A percentile compares a stretch with the other conserved stretches of the same genome.
These are phyloP conservation scores for Drosophila bipectinata DNA, from an alignment of 1,140 invertebrate genomes.

Conservation along the genomic window DNA sequence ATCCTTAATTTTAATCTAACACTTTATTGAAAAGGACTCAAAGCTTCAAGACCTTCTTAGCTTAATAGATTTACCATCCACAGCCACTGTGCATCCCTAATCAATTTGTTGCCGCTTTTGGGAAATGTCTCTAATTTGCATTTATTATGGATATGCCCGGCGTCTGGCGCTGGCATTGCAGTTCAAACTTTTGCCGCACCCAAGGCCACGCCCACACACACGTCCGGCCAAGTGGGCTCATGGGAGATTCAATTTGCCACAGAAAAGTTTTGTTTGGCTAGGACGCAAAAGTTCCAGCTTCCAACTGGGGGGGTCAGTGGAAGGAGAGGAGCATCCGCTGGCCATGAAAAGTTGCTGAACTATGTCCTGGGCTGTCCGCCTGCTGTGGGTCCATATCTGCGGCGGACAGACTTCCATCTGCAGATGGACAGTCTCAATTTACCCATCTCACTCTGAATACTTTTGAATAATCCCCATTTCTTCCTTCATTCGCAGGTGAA, in stretches of 20 bases:
- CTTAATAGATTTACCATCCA: no score
- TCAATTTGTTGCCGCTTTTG: conserved; percentile 75
- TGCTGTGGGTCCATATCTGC: conserved; percentile 19
- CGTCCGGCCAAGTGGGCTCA: conserved; percentile 22
- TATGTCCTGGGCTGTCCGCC: neutral
- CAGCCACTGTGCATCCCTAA: conserved; percentile 65
- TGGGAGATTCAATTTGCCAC: conserved; percentile 56
- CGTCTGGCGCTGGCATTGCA: conserved; percentile 77
- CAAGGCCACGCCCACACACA: conserved; percentile 71
- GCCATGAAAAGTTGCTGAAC: conserved; percentile 59
- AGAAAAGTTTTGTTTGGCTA: conserved; percentile 60
- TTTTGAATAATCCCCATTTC: conserved; percentile 11
- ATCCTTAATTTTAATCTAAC: neutral
- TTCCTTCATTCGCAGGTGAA: conserved; percentile 90
- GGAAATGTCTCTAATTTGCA: conserved; percentile 81
- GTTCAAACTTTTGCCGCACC: conserved; percentile 62
- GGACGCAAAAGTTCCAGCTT: conserved; percentile 50
- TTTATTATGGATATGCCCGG: conserved; percentile 78
- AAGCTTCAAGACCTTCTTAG: no score
- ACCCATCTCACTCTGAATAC: conserved; percentile 52
- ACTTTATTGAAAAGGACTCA: no score
- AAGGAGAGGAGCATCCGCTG: conserved; percentile 14
- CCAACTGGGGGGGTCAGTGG: conserved; percentile 34
- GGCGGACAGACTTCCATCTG: conserved; percentile 58
- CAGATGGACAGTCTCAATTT: conserved; percentile 42